Conservation (phyloP, 2,888 invertebrate species). For the Perdita meconis region DNA sequence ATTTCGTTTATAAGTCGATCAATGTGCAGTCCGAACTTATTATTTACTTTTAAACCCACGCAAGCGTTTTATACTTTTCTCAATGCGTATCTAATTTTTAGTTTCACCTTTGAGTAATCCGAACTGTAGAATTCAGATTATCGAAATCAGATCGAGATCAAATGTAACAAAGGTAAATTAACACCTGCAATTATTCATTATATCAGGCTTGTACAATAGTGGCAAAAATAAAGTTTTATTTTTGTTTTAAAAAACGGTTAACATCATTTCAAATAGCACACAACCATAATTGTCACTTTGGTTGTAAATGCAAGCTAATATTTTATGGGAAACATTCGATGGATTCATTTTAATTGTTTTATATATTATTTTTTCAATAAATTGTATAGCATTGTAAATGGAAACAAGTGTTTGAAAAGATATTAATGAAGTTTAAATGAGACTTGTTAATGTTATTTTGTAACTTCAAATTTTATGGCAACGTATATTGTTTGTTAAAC, state of each 20-base stretch:
- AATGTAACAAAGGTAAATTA: slow-evolving; percentile 23
- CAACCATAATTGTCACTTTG: slow-evolving; percentile 16
- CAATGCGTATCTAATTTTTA: slow-evolving; percentile 13
- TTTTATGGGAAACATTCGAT: neutral
- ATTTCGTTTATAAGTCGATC: slow-evolving; percentile 59
- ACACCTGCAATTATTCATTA: slow-evolving; percentile 20
- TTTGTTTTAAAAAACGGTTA: slow-evolving; percentile 2
- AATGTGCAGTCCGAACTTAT: slow-evolving; percentile 33
- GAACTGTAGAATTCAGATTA: slow-evolving; percentile 18
- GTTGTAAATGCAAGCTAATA: slow-evolving; percentile 20
- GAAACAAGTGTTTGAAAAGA: slow-evolving; percentile 18
- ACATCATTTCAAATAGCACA: neutral
- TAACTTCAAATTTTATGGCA: slow-evolving; percentile 54
- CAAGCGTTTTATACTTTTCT: slow-evolving; percentile 28
- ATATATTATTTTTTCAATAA: slow-evolving; percentile 38
- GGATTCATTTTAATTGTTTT: slow-evolving; percentile 34
- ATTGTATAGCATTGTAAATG: slow-evolving; percentile 45
- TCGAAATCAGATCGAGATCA: slow-evolving; percentile 21
- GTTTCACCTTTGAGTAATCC: slow-evolving; percentile 16
- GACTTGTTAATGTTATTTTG: slow-evolving; percentile 57
- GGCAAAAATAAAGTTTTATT: slow-evolving; percentile 13
- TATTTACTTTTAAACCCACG: slow-evolving; percentile 28
- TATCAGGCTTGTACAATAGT: neutral
- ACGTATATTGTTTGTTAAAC: slow-evolving; percentile 48
- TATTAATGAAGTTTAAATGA: slow-evolving; percentile 27